A percentile compares a stretch with the other conserved stretches of the same genome.
Conservation (phyloP, 2,888 invertebrate species). For the Polia nebulosa region DNA sequence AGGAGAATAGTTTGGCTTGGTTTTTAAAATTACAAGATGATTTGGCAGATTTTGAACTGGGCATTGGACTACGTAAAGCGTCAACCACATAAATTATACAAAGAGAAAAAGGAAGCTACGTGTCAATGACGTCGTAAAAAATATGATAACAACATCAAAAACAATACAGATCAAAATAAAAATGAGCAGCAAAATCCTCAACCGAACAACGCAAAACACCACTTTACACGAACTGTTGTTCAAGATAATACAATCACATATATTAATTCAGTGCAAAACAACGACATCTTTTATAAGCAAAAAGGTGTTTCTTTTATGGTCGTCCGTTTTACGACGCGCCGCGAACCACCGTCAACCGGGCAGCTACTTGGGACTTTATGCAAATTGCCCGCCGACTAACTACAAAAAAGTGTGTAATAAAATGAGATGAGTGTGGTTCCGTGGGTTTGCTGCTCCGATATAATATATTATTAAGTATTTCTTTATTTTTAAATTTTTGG, state of each 20-base stretch:
- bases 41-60: neutral
- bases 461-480: slow-evolving; percentile 4
- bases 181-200: slow-evolving; percentile 36
- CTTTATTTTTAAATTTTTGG: neutral
- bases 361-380: slow-evolving; percentile 87
- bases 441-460: slow-evolving; percentile 21
- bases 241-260: slow-evolving; percentile 72
- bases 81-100: no score
- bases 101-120: no score
- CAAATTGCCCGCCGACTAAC: slow-evolving; percentile 80
- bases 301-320: slow-evolving; percentile 87
- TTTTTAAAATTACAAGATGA: neutral
- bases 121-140: neutral
- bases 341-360: slow-evolving; percentile 73
- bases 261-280: slow-evolving; percentile 71
- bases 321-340: slow-evolving; percentile 81
- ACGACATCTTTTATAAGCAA: slow-evolving; percentile 75
- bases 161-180: slow-evolving; percentile 3
- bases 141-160: neutral
- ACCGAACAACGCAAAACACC: slow-evolving; percentile 55
- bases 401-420: slow-evolving; percentile 74
- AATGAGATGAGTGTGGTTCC: slow-evolving; percentile 63
- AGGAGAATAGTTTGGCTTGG: neutral
- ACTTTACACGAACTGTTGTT: slow-evolving; percentile 61
- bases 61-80: no score